Evolutionary conservation across 2,113 vertebrate species (phyloP).

Genomic region (Pelmatolapia mariae): DNA sequence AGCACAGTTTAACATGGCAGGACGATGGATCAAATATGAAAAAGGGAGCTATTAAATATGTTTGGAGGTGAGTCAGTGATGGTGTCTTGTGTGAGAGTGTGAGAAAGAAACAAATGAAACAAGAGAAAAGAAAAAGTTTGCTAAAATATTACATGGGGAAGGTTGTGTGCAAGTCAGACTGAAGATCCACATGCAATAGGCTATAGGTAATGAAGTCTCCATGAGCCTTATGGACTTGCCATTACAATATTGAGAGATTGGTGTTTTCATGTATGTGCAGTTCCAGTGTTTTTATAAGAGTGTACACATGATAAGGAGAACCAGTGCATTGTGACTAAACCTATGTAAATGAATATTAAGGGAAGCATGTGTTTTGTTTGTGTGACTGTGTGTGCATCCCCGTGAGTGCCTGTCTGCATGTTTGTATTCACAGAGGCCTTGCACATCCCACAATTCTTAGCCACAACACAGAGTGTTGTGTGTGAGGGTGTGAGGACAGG

Average conservation of each 20-base stretch:
- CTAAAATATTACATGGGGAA: not conserved
- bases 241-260: constrained; percentile 13
- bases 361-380: not conserved
- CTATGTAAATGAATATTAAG: constrained; percentile 36
- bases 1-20: constrained; percentile 27
- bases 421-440: constrained; percentile 32
- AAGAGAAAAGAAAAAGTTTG: not conserved
- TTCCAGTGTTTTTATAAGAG: not conserved
- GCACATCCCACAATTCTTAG: constrained; percentile 31
- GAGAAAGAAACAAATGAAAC: not conserved
- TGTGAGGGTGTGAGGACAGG: constrained; percentile 36
- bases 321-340: not conserved
- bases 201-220: not conserved
- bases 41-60: constrained; percentile 1
- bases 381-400: not conserved
- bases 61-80: not conserved
- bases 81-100: not conserved
- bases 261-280: not conserved
- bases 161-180: not conserved
- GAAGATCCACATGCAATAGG: constrained; percentile 19
- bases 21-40: constrained; percentile 3
- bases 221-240: not conserved
- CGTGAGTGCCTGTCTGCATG: constrained; percentile 6
- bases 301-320: not conserved
- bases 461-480: constrained; percentile 12